These are phyloP conservation scores for Spodoptera picta DNA, from an alignment of 2,888 invertebrate species.

Conservation along the genomic window DNA sequence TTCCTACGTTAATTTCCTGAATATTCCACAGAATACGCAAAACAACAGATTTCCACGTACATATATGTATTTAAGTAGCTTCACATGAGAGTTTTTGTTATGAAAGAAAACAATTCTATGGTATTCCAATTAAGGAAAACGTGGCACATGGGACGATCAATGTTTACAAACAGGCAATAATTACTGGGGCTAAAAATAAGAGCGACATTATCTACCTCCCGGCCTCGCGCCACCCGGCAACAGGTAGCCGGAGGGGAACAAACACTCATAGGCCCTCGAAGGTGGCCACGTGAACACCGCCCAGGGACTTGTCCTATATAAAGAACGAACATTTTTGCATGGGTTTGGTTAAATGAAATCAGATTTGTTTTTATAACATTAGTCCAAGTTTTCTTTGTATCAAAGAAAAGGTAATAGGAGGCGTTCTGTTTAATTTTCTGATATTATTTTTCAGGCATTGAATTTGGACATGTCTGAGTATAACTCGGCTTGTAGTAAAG, in stretches of 20 bases:
- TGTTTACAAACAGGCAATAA: slow-evolving; percentile 43
- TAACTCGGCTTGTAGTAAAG: too few species aligned
- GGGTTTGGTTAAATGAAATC: not conserved
- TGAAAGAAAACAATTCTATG: slow-evolving; percentile 10
- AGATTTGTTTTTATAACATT: too few species aligned
- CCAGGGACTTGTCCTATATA: slow-evolving; percentile 17
- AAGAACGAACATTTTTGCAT: slow-evolving; percentile 11
- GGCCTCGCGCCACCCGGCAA: slow-evolving; percentile 39
- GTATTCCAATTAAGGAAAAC: slow-evolving; percentile 30
- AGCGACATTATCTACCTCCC: slow-evolving; percentile 28
- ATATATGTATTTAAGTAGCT: not conserved
- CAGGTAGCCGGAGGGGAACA: slow-evolving; percentile 40
- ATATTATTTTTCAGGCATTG: too few species aligned
- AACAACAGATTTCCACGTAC: not conserved
- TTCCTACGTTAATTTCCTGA: slow-evolving; percentile 10
- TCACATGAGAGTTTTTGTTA: slow-evolving; percentile 7
- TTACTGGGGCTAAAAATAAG: slow-evolving; percentile 46
- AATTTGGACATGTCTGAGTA: too few species aligned
- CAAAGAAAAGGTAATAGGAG: too few species aligned
- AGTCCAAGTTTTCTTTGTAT: too few species aligned
- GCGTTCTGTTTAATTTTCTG: too few species aligned
- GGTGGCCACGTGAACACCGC: slow-evolving; percentile 27
- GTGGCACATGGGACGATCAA: slow-evolving; percentile 28
- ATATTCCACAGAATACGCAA: not conserved
- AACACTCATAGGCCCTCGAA: slow-evolving; percentile 31